Evolutionary conservation across 2,888 invertebrate genomes (phyloP), one percentile per base, ranked within the genome.

Genomic region (Camptogramma bilineatum): DNA sequence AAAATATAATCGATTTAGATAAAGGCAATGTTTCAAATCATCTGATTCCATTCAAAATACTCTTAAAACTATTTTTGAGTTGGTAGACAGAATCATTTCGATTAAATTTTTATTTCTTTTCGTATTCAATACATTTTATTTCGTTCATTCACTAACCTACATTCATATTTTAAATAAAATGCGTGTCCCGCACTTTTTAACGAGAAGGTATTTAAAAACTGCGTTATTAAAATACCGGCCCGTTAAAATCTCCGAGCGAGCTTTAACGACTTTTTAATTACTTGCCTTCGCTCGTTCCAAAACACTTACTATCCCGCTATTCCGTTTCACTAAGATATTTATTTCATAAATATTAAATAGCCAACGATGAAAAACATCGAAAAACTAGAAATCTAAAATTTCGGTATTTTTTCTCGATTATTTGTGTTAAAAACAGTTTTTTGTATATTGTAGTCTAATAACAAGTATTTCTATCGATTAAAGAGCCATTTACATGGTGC

Each of bases 221-320:
- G 46, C 53, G 34, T 63, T 64, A 67, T 64, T 64, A 61, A 61
- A 66, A 68, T 64, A 54, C 54, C 52, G 48, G 34, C 9, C 28
- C 58, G 54, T 58, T 53, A 55, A 58, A 66, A 66, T 66, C 62
- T 42, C 51, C 42, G 13, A 39, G 52, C 24, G 68, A 55, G 62
- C 71, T 69, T 55, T 79, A 79, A 79, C 74, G 79, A 70, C 72
- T 61, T 74, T 79, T 79, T 79, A 79, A 80, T 80, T 78, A 68
- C 77, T 73, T 57, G 61, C 68, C 65, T 61, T 64, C 68, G 67
- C 65, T 62, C 62, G 51, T 58, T 62, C 18, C 58, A 58, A 47
- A 65, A 65, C 61, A 65, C 64, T 65, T 65, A 65, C 62, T 63
- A 63, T 66, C 60, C 39, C 59, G 54, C 31, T 44, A 34, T 68